Percentiles rank a stretch among this genome's conserved stretches.
Conservation (phyloP, 2,113 vertebrate species). For the Sinocyclocheilus maitianheensis region DNA sequence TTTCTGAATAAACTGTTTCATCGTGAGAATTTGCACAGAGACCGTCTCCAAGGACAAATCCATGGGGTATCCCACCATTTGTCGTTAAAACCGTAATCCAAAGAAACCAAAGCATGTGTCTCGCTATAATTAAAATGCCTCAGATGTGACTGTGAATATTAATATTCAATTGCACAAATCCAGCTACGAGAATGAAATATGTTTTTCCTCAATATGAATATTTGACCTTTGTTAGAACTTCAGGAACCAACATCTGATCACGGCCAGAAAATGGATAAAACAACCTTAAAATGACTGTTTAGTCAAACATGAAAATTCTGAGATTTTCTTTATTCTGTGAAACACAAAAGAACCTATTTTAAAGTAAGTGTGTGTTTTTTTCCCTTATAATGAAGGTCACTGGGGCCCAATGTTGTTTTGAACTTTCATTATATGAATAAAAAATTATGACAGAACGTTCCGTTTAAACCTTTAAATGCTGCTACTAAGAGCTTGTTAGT, state of each 20-base stretch:
- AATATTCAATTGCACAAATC: not conserved
- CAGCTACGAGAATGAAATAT: not conserved
- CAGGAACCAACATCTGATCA: not conserved
- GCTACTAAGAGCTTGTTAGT: not conserved
- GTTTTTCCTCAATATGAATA: not conserved
- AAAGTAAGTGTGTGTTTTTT: not conserved
- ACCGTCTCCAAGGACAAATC: not conserved
- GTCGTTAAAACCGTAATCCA: not conserved
- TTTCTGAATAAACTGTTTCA: not conserved
- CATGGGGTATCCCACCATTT: not conserved
- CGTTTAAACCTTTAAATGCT: not conserved
- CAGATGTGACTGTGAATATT: not conserved
- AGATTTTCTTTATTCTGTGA: not conserved
- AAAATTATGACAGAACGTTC: not conserved
- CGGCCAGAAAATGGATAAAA: not conserved
- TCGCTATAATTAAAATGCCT: slow-evolving; percentile 1
- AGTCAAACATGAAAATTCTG: not conserved
- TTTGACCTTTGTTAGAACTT: not conserved
- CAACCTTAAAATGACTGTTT: not conserved
- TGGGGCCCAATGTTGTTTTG: not conserved
- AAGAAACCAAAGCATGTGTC: not conserved
- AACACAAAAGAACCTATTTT: not conserved
- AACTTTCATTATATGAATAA: not conserved
- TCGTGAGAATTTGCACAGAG: not conserved
- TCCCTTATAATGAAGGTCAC: not conserved